phyloP scores from a whole-genome alignment of 2,888 invertebrate genomes.

The Gasteruption jaculator region DNA sequence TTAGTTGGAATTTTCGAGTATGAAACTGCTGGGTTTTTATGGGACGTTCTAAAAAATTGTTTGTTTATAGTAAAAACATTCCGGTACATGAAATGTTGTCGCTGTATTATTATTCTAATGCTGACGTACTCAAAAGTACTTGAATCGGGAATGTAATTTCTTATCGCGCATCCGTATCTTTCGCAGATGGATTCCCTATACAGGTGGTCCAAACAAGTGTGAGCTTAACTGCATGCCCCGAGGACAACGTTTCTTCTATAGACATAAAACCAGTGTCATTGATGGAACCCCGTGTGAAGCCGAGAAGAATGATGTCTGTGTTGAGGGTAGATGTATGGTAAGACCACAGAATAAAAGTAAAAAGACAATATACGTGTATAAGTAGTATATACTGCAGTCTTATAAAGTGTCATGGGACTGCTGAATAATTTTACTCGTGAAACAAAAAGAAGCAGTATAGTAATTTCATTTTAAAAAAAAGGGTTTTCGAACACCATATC shows the following conservation, averaged over 20 bases:
- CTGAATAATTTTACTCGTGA: neutral
- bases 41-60: no score
- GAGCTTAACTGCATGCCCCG: conserved; percentile 94
- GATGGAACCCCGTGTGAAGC: conserved; percentile 83
- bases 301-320: conserved; percentile 86
- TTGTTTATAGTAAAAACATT: no score
- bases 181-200: conserved; percentile 81
- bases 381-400: neutral
- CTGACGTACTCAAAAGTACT: no score
- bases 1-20: no score
- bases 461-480: no score
- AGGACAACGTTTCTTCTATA: conserved; percentile 86
- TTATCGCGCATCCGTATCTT: conserved; percentile 18
- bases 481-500: no score
- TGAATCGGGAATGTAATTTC: no score
- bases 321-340: conserved; percentile 90
- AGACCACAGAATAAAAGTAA: conserved; percentile 32
- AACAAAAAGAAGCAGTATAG: no score
- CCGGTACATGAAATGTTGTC: no score
- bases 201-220: conserved; percentile 83
- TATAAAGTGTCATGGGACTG: neutral
- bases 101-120: no score
- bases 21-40: no score
- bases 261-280: conserved; percentile 74
- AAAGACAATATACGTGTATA: neutral